Evolutionary conservation across 2,113 vertebrate species (phyloP), one percentile per base, ranked within the genome.

Genomic region (Atrichornis clamosus): DNA sequence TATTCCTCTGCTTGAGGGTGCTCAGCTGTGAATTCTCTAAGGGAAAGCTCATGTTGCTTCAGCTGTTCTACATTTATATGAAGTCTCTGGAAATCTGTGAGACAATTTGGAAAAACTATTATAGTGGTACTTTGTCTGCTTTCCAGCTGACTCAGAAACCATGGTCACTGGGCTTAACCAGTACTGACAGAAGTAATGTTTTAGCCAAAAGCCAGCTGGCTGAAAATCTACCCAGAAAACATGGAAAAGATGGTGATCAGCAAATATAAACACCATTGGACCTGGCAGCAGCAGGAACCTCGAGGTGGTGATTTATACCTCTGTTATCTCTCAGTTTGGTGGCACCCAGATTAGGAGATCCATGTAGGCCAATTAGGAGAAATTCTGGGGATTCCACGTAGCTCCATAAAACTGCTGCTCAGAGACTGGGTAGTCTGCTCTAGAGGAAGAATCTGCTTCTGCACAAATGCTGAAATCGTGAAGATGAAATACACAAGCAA

Each of bases 21-120:
- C 85, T 94, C 92, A 96, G 92, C 88, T 86, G 83, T 87, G 69
- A 96, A 81, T 84, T 90, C 93, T 79, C 93, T 68, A 77, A 86
- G 79, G 83, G 73, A 91, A 72, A 42, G 15, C 65, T 92, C 64
- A 42, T 87, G 76, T 82, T 94, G 56, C 90, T 80, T 96, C 95
- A 96, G 87, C 95, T 93, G 95, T 90, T 93, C 63, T 50, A 70
- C 72, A 95, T 95, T 95, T 92, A 69, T 41, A 77, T 44, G 68
- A 92, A 95, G 75, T 59, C 87, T 87, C 62, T 96, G 72, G 68
- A 93, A 95, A 97, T 78, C 78, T 84, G 72, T 86, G 90, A 90
- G 80, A 74, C 76, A 74, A 81, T 90, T 94, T 88, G 41, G 92
- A 83, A 74, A 88, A 92, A 92, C 84, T 90, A 89, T 89, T 91